Evolutionary conservation across 2,888 invertebrate species (phyloP).

Genomic region (Meteorus cinctellus): DNA sequence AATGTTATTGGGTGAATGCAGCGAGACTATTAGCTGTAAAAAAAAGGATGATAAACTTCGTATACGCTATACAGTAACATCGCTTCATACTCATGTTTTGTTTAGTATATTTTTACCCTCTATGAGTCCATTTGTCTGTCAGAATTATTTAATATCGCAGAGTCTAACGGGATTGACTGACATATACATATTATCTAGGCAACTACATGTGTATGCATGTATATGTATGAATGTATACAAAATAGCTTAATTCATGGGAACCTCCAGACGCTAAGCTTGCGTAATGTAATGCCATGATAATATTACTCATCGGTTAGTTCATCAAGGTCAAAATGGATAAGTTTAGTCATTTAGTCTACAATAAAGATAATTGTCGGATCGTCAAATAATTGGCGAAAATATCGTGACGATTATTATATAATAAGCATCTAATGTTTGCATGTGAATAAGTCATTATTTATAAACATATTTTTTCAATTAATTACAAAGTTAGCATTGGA

Average conservation of each 20-base stretch:
- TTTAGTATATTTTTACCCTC: constrained; percentile 1
- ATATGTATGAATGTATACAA: constrained; percentile 14
- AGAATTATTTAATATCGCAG: constrained; percentile 40
- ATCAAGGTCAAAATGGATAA: constrained; percentile 29
- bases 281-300: constrained; percentile 32
- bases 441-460: neutral
- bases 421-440: neutral
- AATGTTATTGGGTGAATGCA: constrained; percentile 25
- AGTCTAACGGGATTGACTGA: constrained; percentile 38
- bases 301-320: constrained; percentile 18
- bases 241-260: constrained; percentile 38
- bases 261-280: constrained; percentile 30
- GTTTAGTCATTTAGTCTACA: neutral
- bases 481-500: neutral
- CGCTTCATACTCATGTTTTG: constrained; percentile 1
- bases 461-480: neutral
- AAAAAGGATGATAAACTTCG: neutral
- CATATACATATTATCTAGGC: constrained; percentile 21
- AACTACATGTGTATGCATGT: neutral
- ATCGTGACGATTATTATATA: neutral
- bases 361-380: neutral
- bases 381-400: neutral
- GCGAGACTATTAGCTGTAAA: neutral
- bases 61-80: neutral
- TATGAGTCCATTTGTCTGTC: constrained; percentile 18